A percentile compares a stretch with the other conserved stretches of the same genome.
Evolutionary conservation across 2,888 invertebrate genomes (phyloP).

Genomic region (Oscheius sp.): DNA sequence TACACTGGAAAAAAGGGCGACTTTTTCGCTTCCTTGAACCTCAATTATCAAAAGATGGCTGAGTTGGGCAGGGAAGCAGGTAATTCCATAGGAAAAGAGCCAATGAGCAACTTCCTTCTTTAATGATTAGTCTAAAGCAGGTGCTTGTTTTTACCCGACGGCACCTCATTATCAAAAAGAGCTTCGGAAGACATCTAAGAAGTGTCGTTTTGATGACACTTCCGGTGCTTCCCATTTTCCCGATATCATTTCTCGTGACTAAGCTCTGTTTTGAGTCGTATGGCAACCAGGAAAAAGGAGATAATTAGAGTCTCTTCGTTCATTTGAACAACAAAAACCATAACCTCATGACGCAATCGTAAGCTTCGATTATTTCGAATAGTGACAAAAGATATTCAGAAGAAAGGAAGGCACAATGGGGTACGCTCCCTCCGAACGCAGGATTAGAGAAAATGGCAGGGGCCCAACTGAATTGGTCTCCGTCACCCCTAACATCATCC

Average conservation of each 20-base stretch:
- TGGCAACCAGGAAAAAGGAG: conserved; percentile 6
- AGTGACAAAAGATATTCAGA: neutral
- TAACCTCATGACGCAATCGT: too few relatives aligned
- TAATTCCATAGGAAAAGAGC: neutral
- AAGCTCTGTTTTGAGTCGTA: conserved; percentile 26
- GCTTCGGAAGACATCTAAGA: neutral
- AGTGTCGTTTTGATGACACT: neutral
- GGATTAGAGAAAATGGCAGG: conserved; percentile 2
- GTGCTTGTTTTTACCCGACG: too few relatives aligned
- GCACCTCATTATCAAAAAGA: too few relatives aligned
- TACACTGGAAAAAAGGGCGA: too few relatives aligned
- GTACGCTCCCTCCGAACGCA: neutral
- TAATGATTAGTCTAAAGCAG: neutral
- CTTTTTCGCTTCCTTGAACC: too few relatives aligned
- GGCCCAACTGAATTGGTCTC: conserved; percentile 3
- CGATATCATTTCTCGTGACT: conserved; percentile 3
- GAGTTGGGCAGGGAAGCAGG: neutral
- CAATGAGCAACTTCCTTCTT: conserved; percentile 7
- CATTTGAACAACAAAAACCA: neutral
- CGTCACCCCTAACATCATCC: too few relatives aligned
- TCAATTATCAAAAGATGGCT: too few relatives aligned
- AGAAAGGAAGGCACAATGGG: neutral
- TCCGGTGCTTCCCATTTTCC: too few relatives aligned
- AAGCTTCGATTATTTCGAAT: too few relatives aligned
- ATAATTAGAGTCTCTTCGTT: conserved; percentile 9